Percentiles rank a stretch among this genome's conserved stretches.
phyloP scores from a whole-genome alignment of 2,888 invertebrate species.

The Thalpophila matura region DNA sequence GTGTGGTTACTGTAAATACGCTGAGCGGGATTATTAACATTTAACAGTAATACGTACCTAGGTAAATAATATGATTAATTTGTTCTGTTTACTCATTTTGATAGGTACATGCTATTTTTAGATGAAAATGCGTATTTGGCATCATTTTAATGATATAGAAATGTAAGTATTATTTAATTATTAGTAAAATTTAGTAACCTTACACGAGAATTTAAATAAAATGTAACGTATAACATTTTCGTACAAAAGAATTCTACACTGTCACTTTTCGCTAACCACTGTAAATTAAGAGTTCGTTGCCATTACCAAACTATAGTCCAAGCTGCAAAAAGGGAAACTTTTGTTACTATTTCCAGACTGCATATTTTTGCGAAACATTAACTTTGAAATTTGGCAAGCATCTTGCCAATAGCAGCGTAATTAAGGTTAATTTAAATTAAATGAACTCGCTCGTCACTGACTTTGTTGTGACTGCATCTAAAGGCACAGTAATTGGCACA shows the following conservation, averaged over 20 bases:
- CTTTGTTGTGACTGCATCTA: conserved; percentile 41
- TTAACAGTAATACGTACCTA: conserved; percentile 5
- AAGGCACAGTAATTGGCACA: conserved; percentile 42
- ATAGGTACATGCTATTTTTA: conserved; percentile 14
- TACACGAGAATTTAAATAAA: neutral
- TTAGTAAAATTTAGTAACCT: too few species aligned
- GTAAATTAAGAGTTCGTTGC: conserved; percentile 22
- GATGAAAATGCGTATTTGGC: neutral
- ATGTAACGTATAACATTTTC: neutral
- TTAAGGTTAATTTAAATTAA: conserved; percentile 59
- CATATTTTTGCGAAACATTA: conserved; percentile 48
- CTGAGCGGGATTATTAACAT: conserved; percentile 1
- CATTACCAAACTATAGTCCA: conserved; percentile 19
- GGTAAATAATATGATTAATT: conserved; percentile 9
- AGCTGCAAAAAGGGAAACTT: conserved; percentile 40
- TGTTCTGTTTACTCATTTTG: neutral
- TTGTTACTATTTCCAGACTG: conserved; percentile 26
- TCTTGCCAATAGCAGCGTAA: conserved; percentile 49
- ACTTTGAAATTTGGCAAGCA: conserved; percentile 55
- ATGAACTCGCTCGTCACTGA: conserved; percentile 47
- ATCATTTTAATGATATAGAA: neutral
- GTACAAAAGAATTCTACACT: neutral
- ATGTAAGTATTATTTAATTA: too few species aligned
- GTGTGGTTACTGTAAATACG: conserved; percentile 5
- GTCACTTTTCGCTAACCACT: neutral